phyloP scores from a whole-genome alignment of 1,140 invertebrate species.

The Drosophila fuyamai region DNA sequence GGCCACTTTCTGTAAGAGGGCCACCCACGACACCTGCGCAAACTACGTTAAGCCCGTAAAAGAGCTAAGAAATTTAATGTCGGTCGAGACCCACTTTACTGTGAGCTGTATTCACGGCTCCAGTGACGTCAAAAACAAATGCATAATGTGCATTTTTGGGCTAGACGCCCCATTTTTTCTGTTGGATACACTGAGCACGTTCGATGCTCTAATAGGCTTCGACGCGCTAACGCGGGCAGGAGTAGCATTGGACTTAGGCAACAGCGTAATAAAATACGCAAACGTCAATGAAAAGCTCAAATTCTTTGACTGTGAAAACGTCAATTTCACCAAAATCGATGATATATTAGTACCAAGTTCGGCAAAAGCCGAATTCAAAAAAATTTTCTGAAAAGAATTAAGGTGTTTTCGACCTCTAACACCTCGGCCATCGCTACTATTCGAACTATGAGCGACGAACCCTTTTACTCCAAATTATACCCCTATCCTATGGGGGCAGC shows the following conservation, averaged over 20 bases:
- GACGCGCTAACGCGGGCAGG: conserved; percentile 7
- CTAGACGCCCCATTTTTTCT: too few species aligned
- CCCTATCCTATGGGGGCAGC: conserved; percentile 8
- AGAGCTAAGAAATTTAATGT: too few species aligned
- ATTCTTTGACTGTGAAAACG: conserved; percentile 13
- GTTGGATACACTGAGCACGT: too few species aligned
- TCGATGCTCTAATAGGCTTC: conserved; percentile 9
- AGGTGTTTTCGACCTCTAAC: conserved; percentile 14
- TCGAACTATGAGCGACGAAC: neutral
- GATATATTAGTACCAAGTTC: conserved; percentile 17
- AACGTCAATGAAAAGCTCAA: conserved; percentile 2
- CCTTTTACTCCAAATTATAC: conserved; percentile 8
- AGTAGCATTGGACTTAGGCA: conserved; percentile 1
- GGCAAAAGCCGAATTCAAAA: conserved; percentile 19
- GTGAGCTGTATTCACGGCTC: too few species aligned
- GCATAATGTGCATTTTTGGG: conserved; percentile 15
- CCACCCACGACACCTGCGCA: too few species aligned
- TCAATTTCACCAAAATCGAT: conserved; percentile 20
- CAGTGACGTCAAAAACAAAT: too few species aligned
- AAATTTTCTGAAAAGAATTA: too few species aligned
- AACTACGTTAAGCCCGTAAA: too few species aligned
- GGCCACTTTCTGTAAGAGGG: too few species aligned
- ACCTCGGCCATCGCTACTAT: conserved; percentile 8
- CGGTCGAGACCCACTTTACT: too few species aligned
- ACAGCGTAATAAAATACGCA: conserved; percentile 3